Evolutionary conservation across 1,140 invertebrate genomes (phyloP).

Genomic region (Pseudomyrmex concolor): DNA sequence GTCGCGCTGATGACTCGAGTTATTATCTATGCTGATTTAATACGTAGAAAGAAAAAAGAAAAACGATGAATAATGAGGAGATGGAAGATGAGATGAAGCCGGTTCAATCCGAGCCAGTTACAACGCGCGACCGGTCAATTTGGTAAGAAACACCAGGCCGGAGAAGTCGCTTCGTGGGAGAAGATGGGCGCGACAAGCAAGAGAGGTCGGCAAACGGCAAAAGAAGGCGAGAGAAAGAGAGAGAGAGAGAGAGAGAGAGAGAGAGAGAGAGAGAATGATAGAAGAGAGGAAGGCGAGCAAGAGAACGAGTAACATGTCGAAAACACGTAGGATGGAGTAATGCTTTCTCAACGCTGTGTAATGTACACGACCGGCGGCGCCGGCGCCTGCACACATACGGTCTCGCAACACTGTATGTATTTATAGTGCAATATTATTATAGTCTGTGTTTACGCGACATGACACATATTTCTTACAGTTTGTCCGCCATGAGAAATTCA

Average conservation of each 20-base stretch:
- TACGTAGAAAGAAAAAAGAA: conserved; percentile 34
- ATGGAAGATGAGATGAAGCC: conserved; percentile 65
- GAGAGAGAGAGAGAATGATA: background rate
- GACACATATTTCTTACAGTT: conserved; percentile 73
- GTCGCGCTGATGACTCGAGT: conserved; percentile 14
- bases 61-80: conserved; percentile 7
- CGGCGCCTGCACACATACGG: conserved; percentile 72
- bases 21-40: background rate
- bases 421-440: conserved; percentile 79
- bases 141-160: conserved; percentile 34
- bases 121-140: conserved; percentile 61
- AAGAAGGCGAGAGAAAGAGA: background rate
- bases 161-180: conserved; percentile 26
- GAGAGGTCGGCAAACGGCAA: background rate
- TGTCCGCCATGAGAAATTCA: conserved; percentile 33
- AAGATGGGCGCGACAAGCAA: background rate
- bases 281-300: conserved; percentile 16
- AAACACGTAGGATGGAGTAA: conserved; percentile 55
- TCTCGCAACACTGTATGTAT: conserved; percentile 65
- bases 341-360: conserved; percentile 71
- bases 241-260: background rate
- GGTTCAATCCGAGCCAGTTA: conserved; percentile 60
- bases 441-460: conserved; percentile 76
- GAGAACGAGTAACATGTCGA: conserved; percentile 14
- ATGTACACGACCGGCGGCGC: conserved; percentile 73